Base-by-base conservation (phyloP, 2,888 invertebrate species). In the Pammene aurita region DNA sequence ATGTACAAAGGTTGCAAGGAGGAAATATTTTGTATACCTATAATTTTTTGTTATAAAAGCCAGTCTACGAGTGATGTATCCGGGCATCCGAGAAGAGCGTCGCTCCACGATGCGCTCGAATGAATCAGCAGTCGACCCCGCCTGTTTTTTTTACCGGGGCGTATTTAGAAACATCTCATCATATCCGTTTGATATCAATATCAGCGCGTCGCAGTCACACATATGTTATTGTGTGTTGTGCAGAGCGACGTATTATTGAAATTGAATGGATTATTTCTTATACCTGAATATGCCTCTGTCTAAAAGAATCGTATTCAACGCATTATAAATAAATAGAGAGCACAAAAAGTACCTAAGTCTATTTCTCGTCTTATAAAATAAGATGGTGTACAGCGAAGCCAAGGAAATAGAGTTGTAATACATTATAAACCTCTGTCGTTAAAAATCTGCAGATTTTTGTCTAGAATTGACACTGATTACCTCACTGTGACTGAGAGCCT, bases 81-180 rank as follows among this genome's bases (percentile, higher is more conserved):
- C 26, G 26, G 62, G 41, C 18, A 41, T 58, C 58, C 58, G 58
- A 46, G 42, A 35, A 42, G 70, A 74, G 73, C 73, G 72, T 71
- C 73, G 75, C 76, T 74, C 77, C 77, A 73, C 75, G 80, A 79
- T 78, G 75, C 77, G 80, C 76, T 79, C 79, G 83, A 84, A 81
- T 90, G 87, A 90, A 82, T 89, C 88, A 89, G 79, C 77, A 72
- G 75, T 52, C 57, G 57, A 58, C 68, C 50, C 55, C 66, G 44
- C 60, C 63, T 52, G 54, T n/a, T 63, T 57, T 57, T 68, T 64
- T 58, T 62, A 50, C 50, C 18, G n/a, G 13, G 54, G n/a, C 34
- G n/a, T 54, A 54, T 54, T 35, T 34, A 26, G 34, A 34, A 34
- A 54, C n/a, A 54, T n/a, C 10, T 2, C 7, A 34, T 34, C n/a